Conservation (phyloP, 2,113 vertebrate species). For the Mormyrus iriodes region DNA sequence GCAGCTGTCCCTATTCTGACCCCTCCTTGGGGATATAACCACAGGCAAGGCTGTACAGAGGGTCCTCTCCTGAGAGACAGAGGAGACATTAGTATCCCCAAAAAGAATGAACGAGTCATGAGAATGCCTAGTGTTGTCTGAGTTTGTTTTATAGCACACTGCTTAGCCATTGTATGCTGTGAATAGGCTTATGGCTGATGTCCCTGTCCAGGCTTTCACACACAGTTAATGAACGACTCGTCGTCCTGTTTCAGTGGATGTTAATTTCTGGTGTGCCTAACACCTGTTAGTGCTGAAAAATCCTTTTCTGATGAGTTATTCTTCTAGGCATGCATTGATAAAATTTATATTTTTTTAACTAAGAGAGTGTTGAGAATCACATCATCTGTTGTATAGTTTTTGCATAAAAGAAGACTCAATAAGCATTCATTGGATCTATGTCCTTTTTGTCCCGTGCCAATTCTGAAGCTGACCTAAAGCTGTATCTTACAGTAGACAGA, state of each 20-base stretch:
- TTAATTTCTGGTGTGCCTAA: not conserved
- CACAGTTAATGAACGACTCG: not conserved
- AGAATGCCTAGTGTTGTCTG: constrained; percentile 29
- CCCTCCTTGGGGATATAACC: constrained; percentile 39
- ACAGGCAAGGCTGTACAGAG: constrained; percentile 33
- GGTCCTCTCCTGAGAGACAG: constrained; percentile 30
- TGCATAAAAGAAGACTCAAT: not conserved
- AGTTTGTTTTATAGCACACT: constrained; percentile 8
- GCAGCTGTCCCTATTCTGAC: constrained; percentile 53
- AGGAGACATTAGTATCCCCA: constrained; percentile 18
- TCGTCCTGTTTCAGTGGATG: constrained; percentile 1
- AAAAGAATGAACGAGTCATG: constrained; percentile 40
- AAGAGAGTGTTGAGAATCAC: not conserved
- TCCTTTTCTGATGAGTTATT: not conserved
- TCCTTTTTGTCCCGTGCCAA: not conserved
- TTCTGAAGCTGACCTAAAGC: not conserved
- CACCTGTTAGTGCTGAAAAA: constrained; percentile 29
- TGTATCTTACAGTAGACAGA: not conserved
- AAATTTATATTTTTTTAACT: not conserved
- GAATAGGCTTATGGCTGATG: constrained; percentile 9
- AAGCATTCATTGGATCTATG: not conserved
- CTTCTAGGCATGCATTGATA: not conserved
- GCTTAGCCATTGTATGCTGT: constrained; percentile 24
- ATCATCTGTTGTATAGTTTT: not conserved
- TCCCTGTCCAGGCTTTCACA: not conserved